A percentile compares a stretch with the other conserved stretches of the same genome.
These are phyloP conservation scores for Pteronotus mesoamericanus DNA, from an alignment of 2,797 vertebrate species.

Conservation along the genomic window DNA sequence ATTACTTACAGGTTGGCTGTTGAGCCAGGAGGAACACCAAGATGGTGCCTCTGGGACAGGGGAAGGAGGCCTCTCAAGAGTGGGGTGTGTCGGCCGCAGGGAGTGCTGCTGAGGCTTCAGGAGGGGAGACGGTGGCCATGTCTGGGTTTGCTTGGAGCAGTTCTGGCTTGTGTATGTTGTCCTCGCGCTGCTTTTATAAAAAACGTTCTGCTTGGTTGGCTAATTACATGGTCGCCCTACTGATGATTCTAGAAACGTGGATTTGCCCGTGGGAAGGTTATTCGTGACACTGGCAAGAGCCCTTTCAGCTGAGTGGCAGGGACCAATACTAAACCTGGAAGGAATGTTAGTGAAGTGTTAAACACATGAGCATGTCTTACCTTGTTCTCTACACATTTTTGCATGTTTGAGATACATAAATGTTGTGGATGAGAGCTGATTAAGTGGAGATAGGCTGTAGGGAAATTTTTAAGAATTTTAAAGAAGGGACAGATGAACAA, in stretches of 20 bases:
- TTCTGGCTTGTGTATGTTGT: neutral
- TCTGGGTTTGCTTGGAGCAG: neutral
- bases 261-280: neutral
- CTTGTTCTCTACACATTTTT: neutral
- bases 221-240: neutral
- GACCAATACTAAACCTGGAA: neutral
- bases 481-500: neutral
- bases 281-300: neutral
- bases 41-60: neutral
- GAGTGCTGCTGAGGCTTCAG: neutral
- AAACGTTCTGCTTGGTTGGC: neutral
- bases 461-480: neutral
- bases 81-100: neutral
- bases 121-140: neutral
- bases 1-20: neutral
- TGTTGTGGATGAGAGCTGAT: neutral
- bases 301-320: neutral
- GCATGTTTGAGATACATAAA: neutral
- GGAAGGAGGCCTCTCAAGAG: neutral
- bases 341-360: neutral
- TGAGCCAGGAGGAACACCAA: neutral
- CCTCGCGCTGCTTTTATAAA: neutral
- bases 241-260: neutral
- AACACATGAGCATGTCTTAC: neutral
- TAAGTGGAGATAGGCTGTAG: neutral